A percentile compares a stretch with the other conserved stretches of the same genome.
Evolutionary conservation across 2,797 vertebrate species (phyloP).

Genomic region (Yasuhikotakia modesta): DNA sequence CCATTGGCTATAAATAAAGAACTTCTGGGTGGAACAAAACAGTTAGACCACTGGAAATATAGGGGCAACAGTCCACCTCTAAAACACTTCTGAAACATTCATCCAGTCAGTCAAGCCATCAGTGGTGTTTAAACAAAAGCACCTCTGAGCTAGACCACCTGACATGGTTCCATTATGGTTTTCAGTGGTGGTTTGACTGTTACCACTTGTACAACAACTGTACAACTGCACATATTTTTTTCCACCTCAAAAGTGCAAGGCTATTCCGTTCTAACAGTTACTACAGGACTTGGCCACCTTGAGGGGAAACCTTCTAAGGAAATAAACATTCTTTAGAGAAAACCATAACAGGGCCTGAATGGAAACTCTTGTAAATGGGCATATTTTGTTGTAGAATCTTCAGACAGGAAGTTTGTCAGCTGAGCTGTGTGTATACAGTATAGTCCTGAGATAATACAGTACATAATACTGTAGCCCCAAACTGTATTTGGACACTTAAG

Average conservation of each 20-base stretch:
- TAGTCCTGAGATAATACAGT: slow-evolving; percentile 3
- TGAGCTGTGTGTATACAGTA: too few species aligned
- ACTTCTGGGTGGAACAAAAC: not conserved
- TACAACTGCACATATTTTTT: slow-evolving; percentile 30
- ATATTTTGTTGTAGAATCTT: not conserved
- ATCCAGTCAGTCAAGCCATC: slow-evolving; percentile 18
- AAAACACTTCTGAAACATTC: slow-evolving; percentile 26
- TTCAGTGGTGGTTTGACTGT: slow-evolving; percentile 23
- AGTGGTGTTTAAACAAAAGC: slow-evolving; percentile 30
- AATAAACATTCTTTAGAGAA: slow-evolving; percentile 16
- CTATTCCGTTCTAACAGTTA: slow-evolving; percentile 34
- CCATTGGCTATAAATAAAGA: slow-evolving; percentile 12
- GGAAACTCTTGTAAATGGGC: slow-evolving; percentile 11
- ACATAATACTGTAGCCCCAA: not conserved
- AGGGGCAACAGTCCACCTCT: slow-evolving; percentile 24
- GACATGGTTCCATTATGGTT: slow-evolving; percentile 45
- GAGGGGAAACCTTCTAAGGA: slow-evolving; percentile 13
- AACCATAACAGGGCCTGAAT: slow-evolving; percentile 2
- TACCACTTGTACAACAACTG: slow-evolving; percentile 39
- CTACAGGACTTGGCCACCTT: not conserved
- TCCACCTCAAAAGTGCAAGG: slow-evolving; percentile 40
- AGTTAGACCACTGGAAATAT: slow-evolving; percentile 24
- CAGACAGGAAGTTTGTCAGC: not conserved
- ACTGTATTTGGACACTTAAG: not conserved
- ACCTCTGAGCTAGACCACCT: slow-evolving; percentile 42